Percentiles rank a stretch among this genome's conserved stretches.
These are phyloP conservation scores for Sibirionetta formosa DNA, from an alignment of 2,797 vertebrate genomes.

Conservation along the genomic window DNA sequence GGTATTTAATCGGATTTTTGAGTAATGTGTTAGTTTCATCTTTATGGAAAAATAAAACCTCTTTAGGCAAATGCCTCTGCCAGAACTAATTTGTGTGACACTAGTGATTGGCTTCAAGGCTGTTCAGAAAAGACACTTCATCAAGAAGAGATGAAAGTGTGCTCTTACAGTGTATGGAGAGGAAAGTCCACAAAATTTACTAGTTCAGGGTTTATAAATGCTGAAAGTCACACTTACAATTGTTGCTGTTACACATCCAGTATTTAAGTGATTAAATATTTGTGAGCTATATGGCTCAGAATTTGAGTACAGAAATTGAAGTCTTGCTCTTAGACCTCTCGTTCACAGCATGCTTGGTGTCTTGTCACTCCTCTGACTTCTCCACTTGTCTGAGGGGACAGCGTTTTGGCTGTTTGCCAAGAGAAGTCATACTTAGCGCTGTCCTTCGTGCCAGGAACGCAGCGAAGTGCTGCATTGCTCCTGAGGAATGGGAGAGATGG, in stretches of 20 bases:
- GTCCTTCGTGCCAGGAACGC: neutral
- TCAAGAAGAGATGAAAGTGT: neutral
- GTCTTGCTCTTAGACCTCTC: neutral
- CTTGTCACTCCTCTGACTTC: neutral
- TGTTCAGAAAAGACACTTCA: rapidly evolving
- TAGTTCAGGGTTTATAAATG: neutral
- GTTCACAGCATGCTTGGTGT: neutral
- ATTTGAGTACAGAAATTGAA: neutral
- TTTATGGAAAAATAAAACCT: neutral
- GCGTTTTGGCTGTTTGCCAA: neutral
- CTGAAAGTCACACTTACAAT: neutral
- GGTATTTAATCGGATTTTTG: neutral
- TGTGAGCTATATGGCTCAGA: neutral
- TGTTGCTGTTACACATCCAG: neutral
- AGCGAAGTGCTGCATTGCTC: neutral
- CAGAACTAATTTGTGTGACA: neutral
- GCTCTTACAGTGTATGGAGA: neutral
- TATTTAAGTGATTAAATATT: neutral
- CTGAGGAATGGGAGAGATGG: neutral
- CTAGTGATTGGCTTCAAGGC: neutral
- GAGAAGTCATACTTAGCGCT: neutral
- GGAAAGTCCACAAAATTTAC: neutral
- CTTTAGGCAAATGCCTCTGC: neutral
- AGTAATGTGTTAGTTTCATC: neutral
- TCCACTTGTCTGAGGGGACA: neutral